A percentile compares a stretch with the other conserved stretches of the same genome.
Evolutionary conservation across 2,888 invertebrate species (phyloP).

Genomic region (Toxonevra muliebris): DNA sequence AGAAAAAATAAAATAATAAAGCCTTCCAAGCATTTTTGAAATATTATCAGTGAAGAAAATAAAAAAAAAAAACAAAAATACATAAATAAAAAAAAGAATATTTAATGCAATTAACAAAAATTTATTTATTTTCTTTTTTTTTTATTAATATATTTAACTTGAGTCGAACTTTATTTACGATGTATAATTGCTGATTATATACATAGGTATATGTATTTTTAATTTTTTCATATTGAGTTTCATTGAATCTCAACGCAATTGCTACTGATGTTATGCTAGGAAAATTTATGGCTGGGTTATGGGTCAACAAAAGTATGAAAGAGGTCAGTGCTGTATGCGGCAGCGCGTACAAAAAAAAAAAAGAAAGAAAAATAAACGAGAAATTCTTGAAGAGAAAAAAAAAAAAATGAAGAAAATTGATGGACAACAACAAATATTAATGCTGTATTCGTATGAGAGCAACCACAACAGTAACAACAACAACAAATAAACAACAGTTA

Average conservation of each 20-base stretch:
- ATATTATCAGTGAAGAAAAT: conserved; percentile 1
- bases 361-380: conserved; percentile 3
- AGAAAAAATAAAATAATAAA: no score
- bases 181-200: neutral
- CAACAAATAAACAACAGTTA: conserved; percentile 4
- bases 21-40: neutral
- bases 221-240: neutral
- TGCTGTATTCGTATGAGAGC: neutral
- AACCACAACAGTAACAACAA: conserved; percentile 3
- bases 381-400: conserved; percentile 15
- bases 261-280: no score
- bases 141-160: no score
- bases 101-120: no score
- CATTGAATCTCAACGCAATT: no score
- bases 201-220: neutral
- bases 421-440: neutral
- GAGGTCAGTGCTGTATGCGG: conserved; percentile 50
- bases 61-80: conserved; percentile 23
- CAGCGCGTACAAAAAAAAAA: conserved; percentile 12
- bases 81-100: no score
- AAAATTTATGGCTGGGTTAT: conserved; percentile 27
- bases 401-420: neutral
- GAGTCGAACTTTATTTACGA: no score
- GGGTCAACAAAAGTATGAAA: conserved; percentile 51
- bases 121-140: no score